Base-by-base conservation (phyloP, 2,797 vertebrate genomes). In the Pteropus rufus region DNA sequence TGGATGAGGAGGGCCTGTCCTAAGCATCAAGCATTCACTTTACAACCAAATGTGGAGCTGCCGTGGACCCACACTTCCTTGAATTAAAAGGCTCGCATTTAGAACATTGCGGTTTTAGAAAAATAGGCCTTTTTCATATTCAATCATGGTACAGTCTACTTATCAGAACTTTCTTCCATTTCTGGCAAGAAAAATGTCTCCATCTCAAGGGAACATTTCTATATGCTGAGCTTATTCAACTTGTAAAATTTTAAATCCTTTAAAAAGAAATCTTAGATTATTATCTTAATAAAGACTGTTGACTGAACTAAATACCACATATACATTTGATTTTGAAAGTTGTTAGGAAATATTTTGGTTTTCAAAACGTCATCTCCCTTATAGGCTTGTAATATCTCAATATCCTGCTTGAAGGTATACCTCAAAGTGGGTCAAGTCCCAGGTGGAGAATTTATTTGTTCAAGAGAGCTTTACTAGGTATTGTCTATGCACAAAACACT, bases 141-240 rank as follows among this genome's bases (percentile, higher is more conserved):
- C 46, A 39, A 23, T 11, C 46, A 34, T 6, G 23, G 5, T 64
- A 10, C 1, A n/a, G 12, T 72, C 18, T 29, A 89, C 19, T 36
- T 85, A 49, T 76, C 36, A 95, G 49, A 94, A 94, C 18, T 76
- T 44, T 16, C 4, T 41, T 56, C 46, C 34, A 10, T 34, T n/a
- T 95, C 72, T 93, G 36, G 18, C 24, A 24, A 85, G 54, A 75
- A 23, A 62, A 75, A 23, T 11, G 62, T 8, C 8, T 86, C 65
- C 8, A 19, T 41, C 23, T 84, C 49, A 81, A n/a, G 4, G 46
- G 75, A 87, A 60, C 2, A 67, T 60, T 36, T 10, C 23, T 65
- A 29, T 19, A 65, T n/a, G 36, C 36, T 87, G 65, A 31, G 10
- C 10, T 64, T 54, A 90, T 3, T 44, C 18, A 60, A 34, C 2